These are phyloP conservation scores for Sternarchorhynchus goeldii DNA, from an alignment of 2,797 vertebrate species.

Conservation along the genomic window DNA sequence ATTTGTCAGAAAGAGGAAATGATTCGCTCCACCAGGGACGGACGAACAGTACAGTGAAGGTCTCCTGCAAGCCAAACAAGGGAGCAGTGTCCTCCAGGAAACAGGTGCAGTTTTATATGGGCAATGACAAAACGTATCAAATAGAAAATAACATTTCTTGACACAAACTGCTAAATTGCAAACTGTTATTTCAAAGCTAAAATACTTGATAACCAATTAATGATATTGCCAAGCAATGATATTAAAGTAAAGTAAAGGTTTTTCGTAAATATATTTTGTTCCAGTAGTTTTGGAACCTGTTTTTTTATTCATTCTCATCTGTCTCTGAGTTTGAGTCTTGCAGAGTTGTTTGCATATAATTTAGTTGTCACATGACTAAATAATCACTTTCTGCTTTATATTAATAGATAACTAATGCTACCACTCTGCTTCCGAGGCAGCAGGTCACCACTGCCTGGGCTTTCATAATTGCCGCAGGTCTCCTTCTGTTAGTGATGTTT, in stretches of 20 bases:
- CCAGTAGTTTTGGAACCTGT: no score
- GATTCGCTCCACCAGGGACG: constrained; percentile 72
- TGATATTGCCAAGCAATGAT: not conserved
- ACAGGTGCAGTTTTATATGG: constrained; percentile 73
- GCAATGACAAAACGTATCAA: not conserved
- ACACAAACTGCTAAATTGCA: not conserved
- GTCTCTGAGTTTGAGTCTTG: no score
- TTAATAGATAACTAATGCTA: no score
- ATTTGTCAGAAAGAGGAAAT: constrained; percentile 68
- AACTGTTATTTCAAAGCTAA: not conserved
- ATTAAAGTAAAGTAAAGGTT: not conserved
- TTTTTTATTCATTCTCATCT: no score
- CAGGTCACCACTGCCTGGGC: no score
- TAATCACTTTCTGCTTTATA: no score
- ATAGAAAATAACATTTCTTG: not conserved
- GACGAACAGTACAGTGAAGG: constrained; percentile 63
- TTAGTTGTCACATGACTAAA: no score
- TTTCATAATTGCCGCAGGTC: no score
- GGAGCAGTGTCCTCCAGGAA: constrained; percentile 78
- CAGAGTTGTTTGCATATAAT: no score
- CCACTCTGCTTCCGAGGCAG: no score
- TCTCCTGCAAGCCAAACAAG: constrained; percentile 66
- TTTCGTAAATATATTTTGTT: not conserved
- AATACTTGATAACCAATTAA: not conserved
- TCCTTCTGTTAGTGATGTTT: no score